Base-by-base conservation (phyloP, 1,140 invertebrate genomes). In the Ceratina australensis region DNA sequence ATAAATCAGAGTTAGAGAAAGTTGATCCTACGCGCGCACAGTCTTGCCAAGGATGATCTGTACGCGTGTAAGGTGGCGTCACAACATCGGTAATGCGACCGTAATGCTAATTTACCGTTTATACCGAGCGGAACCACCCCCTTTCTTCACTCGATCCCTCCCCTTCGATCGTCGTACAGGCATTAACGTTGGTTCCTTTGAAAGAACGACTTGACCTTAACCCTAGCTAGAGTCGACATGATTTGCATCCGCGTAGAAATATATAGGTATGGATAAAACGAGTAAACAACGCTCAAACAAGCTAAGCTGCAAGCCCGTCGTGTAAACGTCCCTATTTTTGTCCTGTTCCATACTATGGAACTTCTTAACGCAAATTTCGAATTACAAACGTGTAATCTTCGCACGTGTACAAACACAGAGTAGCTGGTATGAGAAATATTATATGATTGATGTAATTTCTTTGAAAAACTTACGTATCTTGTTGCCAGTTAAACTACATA, bases 41-140 rank as follows among this genome's bases (percentile, higher is more conserved):
- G 81, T 82, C 77, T 71, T 66, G 74, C 72, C 78, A 69, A 79
- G 78, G 80, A 82, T 82, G 80, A 84, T 85, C 85, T 79, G 63
- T 81, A 81, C 80, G 80, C 84, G 86, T 89, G 86, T 90, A 88
- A 88, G 80, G 83, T 79, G 86, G 83, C 86, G 88, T 90, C 89
- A 89, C 86, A 90, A 90, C 89, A 91, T 90, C 86, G 85, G 88
- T 91, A 90, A 90, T 91, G 82, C 89, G 87, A 85, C 80, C 87
- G 80, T 91, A 91, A 91, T 90, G 90, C 89, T 90, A 91, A 91
- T 91, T 91, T 91, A 91, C 89, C 83, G 89, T 89, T 87, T 86
- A 86, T 83, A 85, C 84, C 67, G 68, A 49, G 56, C 49, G 68
- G 76, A 84, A 84, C 68, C 79, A 76, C 82, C 65, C 72, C 49